phyloP scores from a whole-genome alignment of 1,140 invertebrate species.

The Plodia interpunctella region DNA sequence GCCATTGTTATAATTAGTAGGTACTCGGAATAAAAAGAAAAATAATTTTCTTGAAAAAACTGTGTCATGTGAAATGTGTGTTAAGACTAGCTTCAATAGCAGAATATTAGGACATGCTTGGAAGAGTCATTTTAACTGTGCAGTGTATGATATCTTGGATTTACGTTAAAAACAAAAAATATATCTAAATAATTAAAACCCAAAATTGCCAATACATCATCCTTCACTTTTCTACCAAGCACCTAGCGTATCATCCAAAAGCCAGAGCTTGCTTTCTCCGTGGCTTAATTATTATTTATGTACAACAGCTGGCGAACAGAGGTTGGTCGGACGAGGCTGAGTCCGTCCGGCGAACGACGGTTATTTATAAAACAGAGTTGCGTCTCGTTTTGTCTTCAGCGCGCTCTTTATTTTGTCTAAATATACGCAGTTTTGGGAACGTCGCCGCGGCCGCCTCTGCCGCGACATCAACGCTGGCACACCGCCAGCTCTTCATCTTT shows the following conservation, averaged over 20 bases:
- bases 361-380: conserved; percentile 76
- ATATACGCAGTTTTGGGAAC: conserved; percentile 76
- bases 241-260: not conserved
- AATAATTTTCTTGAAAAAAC: no score
- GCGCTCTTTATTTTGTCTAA: conserved; percentile 76
- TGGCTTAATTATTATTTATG: conserved; percentile 74
- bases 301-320: conserved; percentile 71
- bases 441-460: conserved; percentile 58
- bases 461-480: conserved; percentile 60
- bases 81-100: no score
- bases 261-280: conserved; percentile 44
- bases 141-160: no score
- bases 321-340: conserved; percentile 61
- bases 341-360: conserved; percentile 68
- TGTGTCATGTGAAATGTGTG: no score
- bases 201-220: not conserved
- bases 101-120: no score
- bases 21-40: no score
- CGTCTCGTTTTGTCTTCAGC: conserved; percentile 75
- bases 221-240: conserved; percentile 18
- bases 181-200: no score
- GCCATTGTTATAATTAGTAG: no score
- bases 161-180: no score
- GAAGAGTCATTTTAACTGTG: no score
- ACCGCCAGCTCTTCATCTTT: conserved; percentile 54